phyloP scores from a whole-genome alignment of 2,888 invertebrate genomes.

The Synergus gifuensis region DNA sequence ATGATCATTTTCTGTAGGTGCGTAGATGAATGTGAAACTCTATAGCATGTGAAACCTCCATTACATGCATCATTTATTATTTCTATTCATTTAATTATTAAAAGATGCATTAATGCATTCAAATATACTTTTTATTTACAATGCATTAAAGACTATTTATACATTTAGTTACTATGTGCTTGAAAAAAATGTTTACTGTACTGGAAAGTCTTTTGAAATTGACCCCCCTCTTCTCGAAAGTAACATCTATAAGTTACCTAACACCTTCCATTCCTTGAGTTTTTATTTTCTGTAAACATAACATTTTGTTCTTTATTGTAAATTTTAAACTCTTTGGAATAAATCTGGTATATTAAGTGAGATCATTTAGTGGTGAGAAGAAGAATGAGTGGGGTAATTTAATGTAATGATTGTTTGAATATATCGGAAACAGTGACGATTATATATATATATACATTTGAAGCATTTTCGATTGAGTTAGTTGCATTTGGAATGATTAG shows the following conservation, averaged over 20 bases:
- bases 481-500: slow-evolving; percentile 1
- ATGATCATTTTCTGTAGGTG: background rate
- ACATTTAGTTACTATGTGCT: no score
- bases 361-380: background rate
- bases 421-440: background rate
- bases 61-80: slow-evolving; percentile 24
- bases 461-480: background rate
- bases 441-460: no score
- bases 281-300: no score
- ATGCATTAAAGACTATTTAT: background rate
- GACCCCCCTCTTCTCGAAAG: background rate
- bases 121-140: background rate
- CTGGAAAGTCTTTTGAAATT: background rate
- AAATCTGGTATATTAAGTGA: background rate
- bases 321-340: no score
- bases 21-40: slow-evolving; percentile 31
- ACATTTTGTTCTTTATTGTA: no score
- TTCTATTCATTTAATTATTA: slow-evolving; percentile 2
- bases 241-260: background rate
- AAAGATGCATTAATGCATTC: background rate
- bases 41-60: slow-evolving; percentile 34
- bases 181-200: background rate
- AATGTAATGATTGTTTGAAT: background rate
- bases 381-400: background rate
- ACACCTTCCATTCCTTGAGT: no score